Base-by-base conservation (phyloP, 2,888 invertebrate species). In the Arrhopalites spinosus region DNA sequence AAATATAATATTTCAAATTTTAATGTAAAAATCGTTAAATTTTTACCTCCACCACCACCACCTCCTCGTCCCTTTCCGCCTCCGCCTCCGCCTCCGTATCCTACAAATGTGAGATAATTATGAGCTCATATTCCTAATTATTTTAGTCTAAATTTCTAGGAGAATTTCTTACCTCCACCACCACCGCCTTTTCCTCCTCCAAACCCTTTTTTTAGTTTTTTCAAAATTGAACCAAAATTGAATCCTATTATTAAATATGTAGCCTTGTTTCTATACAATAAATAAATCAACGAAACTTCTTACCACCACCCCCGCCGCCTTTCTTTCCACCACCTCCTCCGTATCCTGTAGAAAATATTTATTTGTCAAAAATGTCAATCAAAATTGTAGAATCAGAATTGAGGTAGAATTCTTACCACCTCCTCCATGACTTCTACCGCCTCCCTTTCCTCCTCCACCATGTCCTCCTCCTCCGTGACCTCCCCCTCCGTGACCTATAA, bases 31-130 rank as follows among this genome's bases (percentile, higher is more conserved):
- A n/a, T n/a, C n/a, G n/a, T n/a, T n/a, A n/a, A n/a, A n/a, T n/a
- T n/a, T n/a, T n/a, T n/a, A n/a, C n/a, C n/a, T n/a, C n/a, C n/a
- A n/a, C n/a, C n/a, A n/a, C n/a, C 76, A 70, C 78, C 77, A 59
- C 78, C 68, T 25, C 47, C 47, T 23, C 30, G 30, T 45, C 36
- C 70, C n/a, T n/a, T n/a, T 53, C 64, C 67, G n/a, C 45, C 23
- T n/a, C 67, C 70, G 5, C 70, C 70, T 20, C 73, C 73, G 3
- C 73, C 73, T 5, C 73, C 73, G 27, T 43, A 64, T 30, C 63
- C 63, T 72, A 36, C 36, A 36, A 36, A 36, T 36, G 36, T 36
- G 3, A 36, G 5, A 36, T 11, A 36, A 36, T 7, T 36, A n/a
- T n/a, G n/a, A n/a, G n/a, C n/a, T n/a, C n/a, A n/a, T 7, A 36